These are phyloP conservation scores for Myotis vivesi DNA, from an alignment of 2,797 vertebrate genomes.

Conservation along the genomic window DNA sequence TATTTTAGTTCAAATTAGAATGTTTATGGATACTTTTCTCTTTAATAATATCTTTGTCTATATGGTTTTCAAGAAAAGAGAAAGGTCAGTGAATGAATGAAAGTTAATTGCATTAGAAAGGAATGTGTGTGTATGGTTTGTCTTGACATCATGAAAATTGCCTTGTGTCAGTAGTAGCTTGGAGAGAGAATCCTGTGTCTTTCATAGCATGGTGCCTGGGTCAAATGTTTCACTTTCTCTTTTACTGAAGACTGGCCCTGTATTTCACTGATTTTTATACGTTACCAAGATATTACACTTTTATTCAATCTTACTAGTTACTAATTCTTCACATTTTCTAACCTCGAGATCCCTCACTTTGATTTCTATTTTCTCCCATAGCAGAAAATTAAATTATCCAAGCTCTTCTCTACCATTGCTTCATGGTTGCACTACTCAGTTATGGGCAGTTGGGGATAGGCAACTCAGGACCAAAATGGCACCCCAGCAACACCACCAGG, in stretches of 20 bases:
- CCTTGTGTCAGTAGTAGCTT: neutral
- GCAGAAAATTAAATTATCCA: neutral
- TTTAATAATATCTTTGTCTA: neutral
- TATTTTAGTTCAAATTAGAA: constrained; percentile 8
- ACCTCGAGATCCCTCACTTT: constrained; percentile 3
- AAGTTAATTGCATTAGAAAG: neutral
- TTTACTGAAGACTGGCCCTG: neutral
- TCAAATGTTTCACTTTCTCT: neutral
- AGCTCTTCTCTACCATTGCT: neutral
- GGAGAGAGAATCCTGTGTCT: neutral
- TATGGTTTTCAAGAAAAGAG: neutral
- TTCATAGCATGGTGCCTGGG: neutral
- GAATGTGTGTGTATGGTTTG: neutral
- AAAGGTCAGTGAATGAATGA: neutral
- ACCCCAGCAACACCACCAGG: neutral
- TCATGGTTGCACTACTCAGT: neutral
- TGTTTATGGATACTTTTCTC: neutral
- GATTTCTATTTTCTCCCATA: constrained; percentile 15
- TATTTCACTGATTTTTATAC: constrained; percentile 40
- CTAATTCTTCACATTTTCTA: constrained; percentile 13
- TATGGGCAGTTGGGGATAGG: neutral
- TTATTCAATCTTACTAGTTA: constrained; percentile 14
- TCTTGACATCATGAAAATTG: neutral
- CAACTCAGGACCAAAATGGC: neutral
- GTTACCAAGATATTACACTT: constrained; percentile 5